Evolutionary conservation across 2,113 vertebrate species (phyloP), one percentile per base, ranked within the genome.

Genomic region (Aviceda subcristata): DNA sequence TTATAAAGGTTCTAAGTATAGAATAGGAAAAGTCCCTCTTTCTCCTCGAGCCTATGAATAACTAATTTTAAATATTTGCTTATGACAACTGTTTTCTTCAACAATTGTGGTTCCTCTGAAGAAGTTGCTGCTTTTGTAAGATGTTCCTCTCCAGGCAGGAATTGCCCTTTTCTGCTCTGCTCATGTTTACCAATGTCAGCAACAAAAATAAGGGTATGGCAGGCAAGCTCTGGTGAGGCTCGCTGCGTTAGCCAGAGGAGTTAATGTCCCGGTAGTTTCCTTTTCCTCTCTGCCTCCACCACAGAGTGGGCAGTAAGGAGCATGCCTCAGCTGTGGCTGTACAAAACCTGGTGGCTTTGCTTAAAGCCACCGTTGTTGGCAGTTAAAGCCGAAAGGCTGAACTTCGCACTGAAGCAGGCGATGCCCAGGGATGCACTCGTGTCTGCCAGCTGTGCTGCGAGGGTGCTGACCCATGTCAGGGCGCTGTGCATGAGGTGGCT

Each of bases 1-100:
- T 92, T 95, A 73, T 62, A 84, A 94, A 57, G 59, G 41, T 75
- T 85, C 88, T 62, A 94, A 93, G 68, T 86, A 91, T 50, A 93
- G 64, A 66, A 48, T 27, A 93, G 39, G 82, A 84, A 68, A 91
- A 89, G 36, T 80, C 66, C n/a, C 30, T 32, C 46, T 87, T 82
- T 80, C 36, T 66, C 32, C 71, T 90, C 5, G 4, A 75, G 19
- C 24, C n/a, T 89, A 32, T 41, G 75, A 90, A 64, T 57, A 83
- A 72, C 43, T 82, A 4, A 36, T 88, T 93, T 81, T 20, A 90
- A 88, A 26, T 71, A 78, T 73, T 82, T 84, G 27, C 50, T 77
- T 67, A 19, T 63, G 62, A 38, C 53, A 85, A 34, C 39, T 50
- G 26, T 84, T 95, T 88, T 76, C 67, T 77, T 86, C 68, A 90